Evolutionary conservation across 2,888 invertebrate genomes (phyloP), one percentile per base, ranked within the genome.

Genomic region (Trilocha varians): DNA sequence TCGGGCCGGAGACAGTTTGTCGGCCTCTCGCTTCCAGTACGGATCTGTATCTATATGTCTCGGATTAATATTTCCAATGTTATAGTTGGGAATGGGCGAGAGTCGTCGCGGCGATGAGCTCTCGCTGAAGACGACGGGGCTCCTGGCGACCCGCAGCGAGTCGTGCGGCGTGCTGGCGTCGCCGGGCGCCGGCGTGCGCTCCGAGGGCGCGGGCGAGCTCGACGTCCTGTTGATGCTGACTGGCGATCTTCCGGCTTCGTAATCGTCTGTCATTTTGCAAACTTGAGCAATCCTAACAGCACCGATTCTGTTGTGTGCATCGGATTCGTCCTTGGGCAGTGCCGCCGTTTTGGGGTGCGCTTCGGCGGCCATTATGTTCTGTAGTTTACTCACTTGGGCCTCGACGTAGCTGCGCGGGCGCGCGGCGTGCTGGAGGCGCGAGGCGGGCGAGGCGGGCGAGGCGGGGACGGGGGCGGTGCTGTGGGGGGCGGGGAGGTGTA

Each of bases 61-160:
- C 17, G 87, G 87, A 47, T 87, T 87, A 75, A 87, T 86, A 44
- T 87, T 87, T n/a, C 87, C 86, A 36, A 87, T 68, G 52, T 86
- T 87, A 50, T 83, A 84, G 57, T 87, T 84, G 33, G 72, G 71
- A 51, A 85, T 79, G 1, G 87, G 87, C 1, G 87, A 86, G 34
- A 85, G 57, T 9, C 83, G 59, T 39, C 77, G 60, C 3, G 87
- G 86, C 0, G 85, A 78, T 0, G 84, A 84, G 34, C 69, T 68
- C 45, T 80, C 83, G 48, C 82, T 85, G 65, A 86, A 86, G 2
- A 83, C 67, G n/a, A 60, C 62, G 0, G 87, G 87, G 45, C 86
- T 86, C 40, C 64, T 59, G 17, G 66, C 66, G 16, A 68, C 66
- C 33, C 50, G 65, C 13, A 82, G 52, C 13, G 78, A 70, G 43